phyloP scores from a whole-genome alignment of 2,888 invertebrate genomes.

The Stenodera caucasica region DNA sequence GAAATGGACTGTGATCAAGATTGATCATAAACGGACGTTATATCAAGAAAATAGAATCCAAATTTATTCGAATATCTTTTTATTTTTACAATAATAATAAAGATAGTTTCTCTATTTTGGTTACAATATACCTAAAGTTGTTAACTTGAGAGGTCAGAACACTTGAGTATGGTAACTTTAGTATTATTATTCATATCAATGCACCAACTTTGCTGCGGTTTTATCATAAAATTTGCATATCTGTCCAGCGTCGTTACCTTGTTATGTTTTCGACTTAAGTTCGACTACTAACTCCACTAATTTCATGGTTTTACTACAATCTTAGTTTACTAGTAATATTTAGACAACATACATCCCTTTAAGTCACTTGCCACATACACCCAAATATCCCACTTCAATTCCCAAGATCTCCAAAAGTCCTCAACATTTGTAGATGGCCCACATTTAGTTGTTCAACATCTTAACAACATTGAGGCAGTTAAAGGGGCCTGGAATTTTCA shows the following conservation, averaged over 20 bases:
- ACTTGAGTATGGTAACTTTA: background rate
- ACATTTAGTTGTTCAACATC: background rate
- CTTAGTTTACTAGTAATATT: background rate
- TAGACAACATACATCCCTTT: background rate
- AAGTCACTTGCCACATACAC: conserved; percentile 1
- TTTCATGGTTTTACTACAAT: background rate
- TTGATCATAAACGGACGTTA: conserved; percentile 26
- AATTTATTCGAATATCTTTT: no score
- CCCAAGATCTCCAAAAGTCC: background rate
- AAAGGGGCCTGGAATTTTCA: no score
- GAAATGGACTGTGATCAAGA: conserved; percentile 36
- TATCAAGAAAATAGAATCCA: no score
- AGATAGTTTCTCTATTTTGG: background rate
- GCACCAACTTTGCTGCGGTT: background rate
- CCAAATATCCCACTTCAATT: background rate
- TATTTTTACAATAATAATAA: background rate
- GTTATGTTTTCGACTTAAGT: background rate
- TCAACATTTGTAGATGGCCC: background rate
- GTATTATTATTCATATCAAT: background rate
- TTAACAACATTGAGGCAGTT: no score
- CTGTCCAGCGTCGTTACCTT: background rate
- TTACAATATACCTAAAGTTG: background rate
- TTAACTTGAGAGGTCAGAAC: background rate
- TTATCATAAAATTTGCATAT: conserved; percentile 6
- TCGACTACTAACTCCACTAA: background rate